phyloP scores from a whole-genome alignment of 2,113 vertebrate genomes.

The Rhea americana region DNA sequence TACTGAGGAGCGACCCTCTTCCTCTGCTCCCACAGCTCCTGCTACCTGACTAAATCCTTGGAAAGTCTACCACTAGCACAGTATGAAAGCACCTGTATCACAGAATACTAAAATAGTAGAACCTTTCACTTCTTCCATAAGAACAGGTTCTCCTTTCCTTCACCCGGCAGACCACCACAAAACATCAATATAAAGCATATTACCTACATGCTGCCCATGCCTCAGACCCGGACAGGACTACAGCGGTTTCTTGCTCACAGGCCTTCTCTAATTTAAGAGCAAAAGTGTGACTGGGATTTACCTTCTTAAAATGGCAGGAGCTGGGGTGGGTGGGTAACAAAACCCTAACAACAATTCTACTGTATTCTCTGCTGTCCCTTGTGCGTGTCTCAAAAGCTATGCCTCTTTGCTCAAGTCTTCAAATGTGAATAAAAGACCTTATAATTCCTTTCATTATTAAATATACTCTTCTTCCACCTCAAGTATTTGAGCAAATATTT shows the following conservation, averaged over 20 bases:
- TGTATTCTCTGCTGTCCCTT: no score
- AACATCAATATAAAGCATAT: not conserved
- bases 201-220: not conserved
- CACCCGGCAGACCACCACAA: not conserved
- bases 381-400: not conserved
- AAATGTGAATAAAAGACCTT: not conserved
- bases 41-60: not conserved
- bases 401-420: not conserved
- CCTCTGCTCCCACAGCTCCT: not conserved
- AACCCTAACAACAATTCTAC: accelerated
- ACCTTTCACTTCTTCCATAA: not conserved
- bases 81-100: not conserved
- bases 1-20: not conserved
- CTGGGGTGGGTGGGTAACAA: not conserved
- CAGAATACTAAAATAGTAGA: not conserved
- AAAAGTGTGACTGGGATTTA: not conserved
- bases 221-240: not conserved
- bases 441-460: not conserved
- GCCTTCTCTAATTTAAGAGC: not conserved
- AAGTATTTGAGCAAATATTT: not conserved
- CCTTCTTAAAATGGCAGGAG: not conserved
- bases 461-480: not conserved
- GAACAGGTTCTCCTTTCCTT: not conserved
- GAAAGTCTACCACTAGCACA: not conserved
- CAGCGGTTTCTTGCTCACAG: not conserved